Base-by-base conservation (phyloP, 2,113 vertebrate genomes). In the Psilopsiagon aymara region DNA sequence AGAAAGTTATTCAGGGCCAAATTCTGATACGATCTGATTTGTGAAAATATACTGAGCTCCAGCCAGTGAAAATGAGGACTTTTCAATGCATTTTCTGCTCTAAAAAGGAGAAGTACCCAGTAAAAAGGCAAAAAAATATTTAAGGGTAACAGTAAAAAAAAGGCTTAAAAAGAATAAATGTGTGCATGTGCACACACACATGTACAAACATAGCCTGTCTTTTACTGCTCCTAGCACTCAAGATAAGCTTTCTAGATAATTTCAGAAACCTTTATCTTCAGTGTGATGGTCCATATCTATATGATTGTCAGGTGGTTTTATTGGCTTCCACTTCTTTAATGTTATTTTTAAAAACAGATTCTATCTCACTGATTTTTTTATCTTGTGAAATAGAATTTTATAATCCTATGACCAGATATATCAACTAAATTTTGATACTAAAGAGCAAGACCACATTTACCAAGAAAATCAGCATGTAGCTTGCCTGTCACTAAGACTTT, bases 21-120 rank as follows among this genome's bases (percentile, higher is more conserved):
- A 95, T 93, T 95, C 82, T 94, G 86, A 93, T 92, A 92, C 47
- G 86, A 81, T 33, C 33, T 71, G 52, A 47, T 78, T 90, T 96
- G 73, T 60, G 69, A 49, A 94, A 96, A 88, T 49, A 84, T 16
- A 16, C 29, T 31, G 43, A 86, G 74, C 47, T 75, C 18, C 69
- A 90, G 55, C 28, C 64, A 73, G 69, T 52, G 82, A 52, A 92
- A 94, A 73, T 57, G 29, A 49, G 9, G 39, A 19, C 27, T 82
- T 86, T 86, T 57, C 47, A 47, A 41, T 11, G 27, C 44, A 51
- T 7, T 93, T 47, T 31, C 8, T 4, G 2, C 39, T 93, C 44
- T 67, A 28, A 43, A 85, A 46, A 31, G 51, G 31, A 80, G 43
- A 43, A 3, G 17, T 41, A 27, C 13, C 28, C 55, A 44, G 53